These are phyloP conservation scores for Drosophila pseudoananassae DNA, from an alignment of 1,140 invertebrate genomes.

Conservation along the genomic window DNA sequence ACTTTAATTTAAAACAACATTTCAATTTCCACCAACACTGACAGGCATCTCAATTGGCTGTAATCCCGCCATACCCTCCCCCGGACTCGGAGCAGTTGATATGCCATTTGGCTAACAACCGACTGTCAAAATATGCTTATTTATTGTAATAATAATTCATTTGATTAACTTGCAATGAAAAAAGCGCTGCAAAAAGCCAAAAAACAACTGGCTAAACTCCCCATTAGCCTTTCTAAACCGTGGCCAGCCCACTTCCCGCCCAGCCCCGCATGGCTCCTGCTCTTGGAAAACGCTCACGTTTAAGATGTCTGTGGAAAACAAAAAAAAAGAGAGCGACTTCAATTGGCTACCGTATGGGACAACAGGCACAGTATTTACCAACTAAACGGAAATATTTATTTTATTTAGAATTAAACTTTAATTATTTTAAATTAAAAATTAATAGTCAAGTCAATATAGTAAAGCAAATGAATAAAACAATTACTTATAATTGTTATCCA, in stretches of 20 bases:
- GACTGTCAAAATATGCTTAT: constrained; percentile 55
- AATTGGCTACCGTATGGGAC: constrained; percentile 28
- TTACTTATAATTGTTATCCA: not conserved
- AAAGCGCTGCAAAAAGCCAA: constrained; percentile 26
- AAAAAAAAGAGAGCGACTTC: constrained; percentile 27
- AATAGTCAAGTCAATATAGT: not conserved
- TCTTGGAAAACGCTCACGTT: constrained; percentile 68
- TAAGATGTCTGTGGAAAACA: constrained; percentile 64
- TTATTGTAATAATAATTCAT: constrained; percentile 81
- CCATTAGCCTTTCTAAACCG: constrained; percentile 79
- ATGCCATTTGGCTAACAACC: constrained; percentile 56
- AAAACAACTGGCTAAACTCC: constrained; percentile 68
- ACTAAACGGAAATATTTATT: not conserved
- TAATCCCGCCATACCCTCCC: not conserved
- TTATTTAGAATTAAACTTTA: not conserved
- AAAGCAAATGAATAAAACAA: not conserved
- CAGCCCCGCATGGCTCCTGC: not conserved
- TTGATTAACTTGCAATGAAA: constrained; percentile 67
- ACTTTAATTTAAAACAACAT: constrained; percentile 46
- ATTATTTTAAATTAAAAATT: not conserved
- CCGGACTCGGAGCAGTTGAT: constrained; percentile 29
- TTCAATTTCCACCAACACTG: constrained; percentile 48
- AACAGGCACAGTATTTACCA: constrained; percentile 11
- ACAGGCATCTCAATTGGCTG: constrained; percentile 52
- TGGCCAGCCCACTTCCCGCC: constrained; percentile 39